A percentile compares a stretch with the other conserved stretches of the same genome.
These are phyloP conservation scores for Melozone crissalis DNA, from an alignment of 2,113 vertebrate genomes.

Conservation along the genomic window DNA sequence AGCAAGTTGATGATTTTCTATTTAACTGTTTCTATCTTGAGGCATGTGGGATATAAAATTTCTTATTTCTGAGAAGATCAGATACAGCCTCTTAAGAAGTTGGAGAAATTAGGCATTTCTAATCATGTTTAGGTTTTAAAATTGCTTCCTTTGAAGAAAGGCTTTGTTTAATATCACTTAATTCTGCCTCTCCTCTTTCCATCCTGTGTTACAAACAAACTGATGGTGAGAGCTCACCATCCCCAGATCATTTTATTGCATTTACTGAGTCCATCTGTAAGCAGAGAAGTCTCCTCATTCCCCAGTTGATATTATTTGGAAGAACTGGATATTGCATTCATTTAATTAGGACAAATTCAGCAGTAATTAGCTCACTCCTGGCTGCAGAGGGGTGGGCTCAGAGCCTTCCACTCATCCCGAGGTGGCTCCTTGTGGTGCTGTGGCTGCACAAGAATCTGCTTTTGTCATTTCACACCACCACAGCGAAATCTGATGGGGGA, in stretches of 20 bases:
- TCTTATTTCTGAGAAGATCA: background rate
- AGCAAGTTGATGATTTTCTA: background rate
- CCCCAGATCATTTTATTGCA: background rate
- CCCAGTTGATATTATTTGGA: background rate
- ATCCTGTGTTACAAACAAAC: background rate
- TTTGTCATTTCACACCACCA: background rate
- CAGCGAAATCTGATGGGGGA: background rate
- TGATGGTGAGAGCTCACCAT: background rate
- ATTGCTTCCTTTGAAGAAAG: background rate
- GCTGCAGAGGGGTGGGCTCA: background rate
- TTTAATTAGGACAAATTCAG: conserved; percentile 17
- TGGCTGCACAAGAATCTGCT: background rate
- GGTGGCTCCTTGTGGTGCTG: background rate
- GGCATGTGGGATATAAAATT: background rate
- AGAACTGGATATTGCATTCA: background rate
- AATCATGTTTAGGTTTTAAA: background rate
- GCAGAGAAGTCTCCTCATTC: background rate
- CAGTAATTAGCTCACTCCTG: background rate
- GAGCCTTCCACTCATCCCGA: background rate
- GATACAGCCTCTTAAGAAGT: background rate
- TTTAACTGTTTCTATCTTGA: background rate
- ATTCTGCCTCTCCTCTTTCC: background rate
- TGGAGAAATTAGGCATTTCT: background rate
- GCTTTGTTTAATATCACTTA: background rate
- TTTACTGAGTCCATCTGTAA: background rate